Conservation (phyloP, 2,797 vertebrate species). For the Chaenodraco wilsoni region DNA sequence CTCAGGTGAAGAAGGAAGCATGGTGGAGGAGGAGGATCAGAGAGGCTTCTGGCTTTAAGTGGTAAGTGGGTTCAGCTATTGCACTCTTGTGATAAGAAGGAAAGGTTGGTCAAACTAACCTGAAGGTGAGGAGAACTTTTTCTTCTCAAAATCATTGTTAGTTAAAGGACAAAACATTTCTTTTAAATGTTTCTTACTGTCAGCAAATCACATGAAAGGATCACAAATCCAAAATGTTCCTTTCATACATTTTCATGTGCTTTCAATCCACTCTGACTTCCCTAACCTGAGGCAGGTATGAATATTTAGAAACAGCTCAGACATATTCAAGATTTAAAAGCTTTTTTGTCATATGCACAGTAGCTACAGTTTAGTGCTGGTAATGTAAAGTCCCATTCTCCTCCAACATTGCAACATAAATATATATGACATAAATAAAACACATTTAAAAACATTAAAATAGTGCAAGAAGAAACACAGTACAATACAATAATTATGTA, state of each 20-base stretch:
- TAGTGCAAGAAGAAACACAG: too few species aligned
- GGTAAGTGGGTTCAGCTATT: not conserved
- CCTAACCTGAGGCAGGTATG: not conserved
- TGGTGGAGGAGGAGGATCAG: slow-evolving; percentile 33
- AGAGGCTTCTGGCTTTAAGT: slow-evolving; percentile 13
- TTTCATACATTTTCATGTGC: not conserved
- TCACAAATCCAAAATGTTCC: not conserved
- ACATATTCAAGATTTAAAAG: not conserved
- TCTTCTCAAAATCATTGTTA: not conserved
- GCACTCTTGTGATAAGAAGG: not conserved
- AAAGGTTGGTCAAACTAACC: not conserved
- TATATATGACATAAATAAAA: too few species aligned
- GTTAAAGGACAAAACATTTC: not conserved
- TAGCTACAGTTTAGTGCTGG: too few species aligned
- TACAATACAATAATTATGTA: too few species aligned
- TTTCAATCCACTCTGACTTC: not conserved
- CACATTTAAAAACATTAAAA: too few species aligned
- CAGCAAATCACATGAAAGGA: not conserved
- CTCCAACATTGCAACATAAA: too few species aligned
- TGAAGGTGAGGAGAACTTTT: not conserved
- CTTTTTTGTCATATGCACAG: too few species aligned
- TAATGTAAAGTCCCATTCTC: too few species aligned
- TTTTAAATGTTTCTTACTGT: not conserved
- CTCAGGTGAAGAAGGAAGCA: slow-evolving; percentile 27
- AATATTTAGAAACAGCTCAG: not conserved